Conservation (phyloP, 2,888 invertebrate genomes). For the Polylopha cassiicola region DNA sequence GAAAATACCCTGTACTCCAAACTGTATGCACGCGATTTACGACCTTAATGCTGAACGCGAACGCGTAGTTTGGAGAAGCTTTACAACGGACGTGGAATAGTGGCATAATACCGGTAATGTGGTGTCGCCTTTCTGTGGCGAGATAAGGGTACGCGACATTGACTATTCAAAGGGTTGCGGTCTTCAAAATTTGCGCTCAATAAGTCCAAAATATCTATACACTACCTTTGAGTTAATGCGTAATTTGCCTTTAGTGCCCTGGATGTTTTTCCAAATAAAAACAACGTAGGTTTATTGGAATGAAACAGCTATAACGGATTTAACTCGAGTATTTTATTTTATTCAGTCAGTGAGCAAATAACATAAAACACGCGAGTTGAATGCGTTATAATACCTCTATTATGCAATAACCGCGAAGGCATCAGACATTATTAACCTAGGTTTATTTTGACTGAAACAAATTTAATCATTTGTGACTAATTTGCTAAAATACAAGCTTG, state of each 20-base stretch:
- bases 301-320: not conserved
- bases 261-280: conserved; percentile 35
- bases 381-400: no score
- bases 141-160: conserved; percentile 77
- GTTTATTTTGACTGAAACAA: not conserved
- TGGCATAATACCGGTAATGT: conserved; percentile 74
- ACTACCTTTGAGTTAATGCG: conserved; percentile 50
- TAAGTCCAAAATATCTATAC: conserved; percentile 66
- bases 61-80: conserved; percentile 44
- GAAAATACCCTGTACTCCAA: conserved; percentile 66
- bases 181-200: conserved; percentile 76
- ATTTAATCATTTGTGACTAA: conserved; percentile 2
- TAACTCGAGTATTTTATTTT: conserved; percentile 7
- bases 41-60: conserved; percentile 50
- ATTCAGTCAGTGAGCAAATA: no score
- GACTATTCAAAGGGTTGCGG: conserved; percentile 77
- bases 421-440: no score
- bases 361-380: no score
- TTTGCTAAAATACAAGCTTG: conserved; percentile 3
- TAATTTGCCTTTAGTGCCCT: conserved; percentile 36
- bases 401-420: no score
- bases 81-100: conserved; percentile 36
- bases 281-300: not conserved
- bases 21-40: conserved; percentile 51
- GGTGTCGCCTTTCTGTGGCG: conserved; percentile 75